These are phyloP conservation scores for Troides oblongomaculatus DNA, from an alignment of 2,888 invertebrate genomes.

Conservation along the genomic window DNA sequence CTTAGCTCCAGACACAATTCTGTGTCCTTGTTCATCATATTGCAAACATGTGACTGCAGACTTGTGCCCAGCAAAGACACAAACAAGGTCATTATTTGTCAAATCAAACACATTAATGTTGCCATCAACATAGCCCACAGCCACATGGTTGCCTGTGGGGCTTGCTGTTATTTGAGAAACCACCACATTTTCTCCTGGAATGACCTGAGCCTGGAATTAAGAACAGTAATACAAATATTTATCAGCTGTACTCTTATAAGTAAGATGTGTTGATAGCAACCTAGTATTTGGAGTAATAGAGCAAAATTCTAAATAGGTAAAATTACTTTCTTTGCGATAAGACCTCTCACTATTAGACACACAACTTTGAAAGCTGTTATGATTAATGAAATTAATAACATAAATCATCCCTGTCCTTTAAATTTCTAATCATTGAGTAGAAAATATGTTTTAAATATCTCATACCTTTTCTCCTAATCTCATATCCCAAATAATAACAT, in stretches of 20 bases:
- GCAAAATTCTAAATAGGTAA: too few relatives aligned
- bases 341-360: too few relatives aligned
- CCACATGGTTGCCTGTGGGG: conserved; percentile 88
- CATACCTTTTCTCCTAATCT: conserved; percentile 88
- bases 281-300: too few relatives aligned
- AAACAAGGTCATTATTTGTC: conserved; percentile 84
- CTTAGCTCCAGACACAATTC: conserved; percentile 93
- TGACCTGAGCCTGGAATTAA: conserved; percentile 82
- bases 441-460: background rate
- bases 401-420: background rate
- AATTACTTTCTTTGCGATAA: too few relatives aligned
- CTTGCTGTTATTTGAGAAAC: conserved; percentile 89
- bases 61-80: conserved; percentile 91
- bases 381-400: background rate
- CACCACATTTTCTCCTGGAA: conserved; percentile 89
- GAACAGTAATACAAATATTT: background rate
- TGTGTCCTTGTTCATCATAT: conserved; percentile 91
- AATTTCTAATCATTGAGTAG: background rate
- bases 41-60: conserved; percentile 89
- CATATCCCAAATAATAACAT: conserved; percentile 96
- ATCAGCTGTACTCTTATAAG: too few relatives aligned
- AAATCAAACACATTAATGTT: conserved; percentile 91
- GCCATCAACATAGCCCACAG: conserved; percentile 96
- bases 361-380: too few relatives aligned
- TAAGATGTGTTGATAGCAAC: too few relatives aligned